Base-by-base conservation (phyloP, 2,888 invertebrate genomes). In the Amblyjoppa fuscipennis region DNA sequence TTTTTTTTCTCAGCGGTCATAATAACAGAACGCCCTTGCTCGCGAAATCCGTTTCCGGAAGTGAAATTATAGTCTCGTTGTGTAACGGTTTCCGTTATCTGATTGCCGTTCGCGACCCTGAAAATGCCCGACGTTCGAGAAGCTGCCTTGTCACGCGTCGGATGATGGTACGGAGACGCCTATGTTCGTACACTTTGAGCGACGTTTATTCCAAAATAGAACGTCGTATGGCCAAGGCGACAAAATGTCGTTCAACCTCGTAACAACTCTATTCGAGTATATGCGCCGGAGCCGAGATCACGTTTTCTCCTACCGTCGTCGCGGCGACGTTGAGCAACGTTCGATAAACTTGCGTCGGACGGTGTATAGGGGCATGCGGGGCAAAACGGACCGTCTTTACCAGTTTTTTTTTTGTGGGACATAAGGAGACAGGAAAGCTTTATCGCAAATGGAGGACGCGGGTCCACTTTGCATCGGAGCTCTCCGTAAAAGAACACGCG, bases 231-330 rank as follows among this genome's bases (percentile, higher is more conserved):
- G 75, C 75, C 49, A 75, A 75, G 61, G 61, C 75, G 75, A 51
- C 61, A 64, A 38, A 59, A 59, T 76, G 76, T 76, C 76, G 66
- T 76, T 76, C 76, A 76, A 76, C 76, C 76, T 76, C 76, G 76
- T 4, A 20, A 51, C 59, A 31, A 51, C 25, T 66, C 51, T 66
- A 13, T 51, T 66, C 76, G 76, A 66, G 51, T 76, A 61, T 66
- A 34, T 66, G 34, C 25, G 61, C n/a, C 41, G 41, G 41, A 31
- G 28, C 25, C 41, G 73, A 20, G 75, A 64, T 31, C n/a, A 31
- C 20, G 49, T 49, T 64, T 64, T 75, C 49, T 61, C 16, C 28
- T 59, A 49, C 49, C 61, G 20, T 25, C 38, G 73, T 6, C 11
- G 13, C 34, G 51, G 38, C 56, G 56, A 41, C 20, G 73, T 56